phyloP scores from a whole-genome alignment of 30 jellyfish, hydroid and myxozoan genomes.

The Pseudorhiza aurosa region DNA sequence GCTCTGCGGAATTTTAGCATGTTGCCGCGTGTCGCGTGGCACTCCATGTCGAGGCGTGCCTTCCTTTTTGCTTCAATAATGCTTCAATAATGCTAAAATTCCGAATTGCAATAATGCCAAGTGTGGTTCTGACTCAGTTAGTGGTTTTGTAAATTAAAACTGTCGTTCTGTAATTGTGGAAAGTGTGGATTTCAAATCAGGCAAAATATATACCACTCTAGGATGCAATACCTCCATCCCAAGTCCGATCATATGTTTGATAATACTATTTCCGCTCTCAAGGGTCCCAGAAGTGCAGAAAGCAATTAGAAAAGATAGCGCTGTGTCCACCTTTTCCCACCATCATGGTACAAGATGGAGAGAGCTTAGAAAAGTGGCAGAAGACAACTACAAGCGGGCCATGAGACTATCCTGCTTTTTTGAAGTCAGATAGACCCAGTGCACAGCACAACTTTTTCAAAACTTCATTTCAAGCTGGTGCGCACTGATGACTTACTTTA shows the following conservation, averaged over 20 bases:
- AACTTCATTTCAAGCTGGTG: conserved; percentile 30
- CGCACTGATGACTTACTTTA: conserved; percentile 6
- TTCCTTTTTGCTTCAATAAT: too few relatives aligned
- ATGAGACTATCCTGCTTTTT: conserved; percentile 30
- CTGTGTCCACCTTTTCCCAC: conserved; percentile 31
- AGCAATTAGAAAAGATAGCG: conserved; percentile 26
- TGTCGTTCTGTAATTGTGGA: conserved; percentile 22
- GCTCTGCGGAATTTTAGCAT: too few relatives aligned
- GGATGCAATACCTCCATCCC: conserved; percentile 1
- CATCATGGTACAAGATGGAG: conserved; percentile 50
- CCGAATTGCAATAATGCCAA: too few relatives aligned
- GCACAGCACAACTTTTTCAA: conserved; percentile 24
- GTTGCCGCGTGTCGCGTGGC: too few relatives aligned
- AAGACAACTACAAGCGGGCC: conserved; percentile 9
- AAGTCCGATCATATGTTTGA: conserved; percentile 28
- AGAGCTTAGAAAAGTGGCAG: conserved; percentile 37
- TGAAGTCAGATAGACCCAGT: conserved; percentile 40
- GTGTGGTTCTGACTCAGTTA: conserved; percentile 8
- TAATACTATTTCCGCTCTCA: neutral
- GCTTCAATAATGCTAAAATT: too few relatives aligned
- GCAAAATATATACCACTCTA: conserved; percentile 5
- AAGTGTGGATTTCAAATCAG: conserved; percentile 1
- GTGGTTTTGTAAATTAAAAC: conserved; percentile 2
- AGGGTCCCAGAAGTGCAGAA: conserved; percentile 21
- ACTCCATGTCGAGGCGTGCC: too few relatives aligned